Percentiles rank a stretch among this genome's conserved stretches.
phyloP scores from a whole-genome alignment of 2,113 vertebrate genomes.

The Anseranas semipalmata region DNA sequence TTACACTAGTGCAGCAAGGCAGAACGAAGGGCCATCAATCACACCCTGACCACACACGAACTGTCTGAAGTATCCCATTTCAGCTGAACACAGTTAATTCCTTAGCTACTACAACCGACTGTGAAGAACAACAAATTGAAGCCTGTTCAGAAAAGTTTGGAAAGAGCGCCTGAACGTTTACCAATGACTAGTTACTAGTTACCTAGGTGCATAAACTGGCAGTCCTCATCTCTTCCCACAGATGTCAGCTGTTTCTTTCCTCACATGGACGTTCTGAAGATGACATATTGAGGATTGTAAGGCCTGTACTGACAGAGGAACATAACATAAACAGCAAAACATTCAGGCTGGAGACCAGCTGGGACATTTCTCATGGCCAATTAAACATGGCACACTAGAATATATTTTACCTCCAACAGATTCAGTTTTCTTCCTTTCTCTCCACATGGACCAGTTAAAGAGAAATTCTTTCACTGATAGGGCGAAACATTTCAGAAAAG shows the following conservation, averaged over 20 bases:
- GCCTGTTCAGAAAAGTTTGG: neutral
- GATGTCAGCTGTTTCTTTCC: neutral
- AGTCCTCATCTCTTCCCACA: neutral
- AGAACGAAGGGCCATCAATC: neutral
- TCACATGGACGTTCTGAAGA: neutral
- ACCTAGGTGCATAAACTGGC: neutral
- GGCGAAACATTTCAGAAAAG: neutral
- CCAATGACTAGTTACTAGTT: neutral
- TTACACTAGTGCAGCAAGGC: neutral
- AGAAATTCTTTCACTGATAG: neutral
- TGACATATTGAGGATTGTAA: neutral
- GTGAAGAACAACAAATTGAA: neutral
- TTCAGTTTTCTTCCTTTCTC: neutral
- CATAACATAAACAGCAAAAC: neutral
- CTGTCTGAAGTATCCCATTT: neutral
- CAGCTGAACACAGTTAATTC: neutral
- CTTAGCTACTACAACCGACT: neutral
- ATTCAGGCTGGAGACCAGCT: neutral
- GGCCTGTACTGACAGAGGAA: neutral
- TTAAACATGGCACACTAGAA: neutral
- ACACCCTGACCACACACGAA: fast-evolving
- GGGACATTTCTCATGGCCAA: neutral
- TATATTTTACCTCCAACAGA: neutral
- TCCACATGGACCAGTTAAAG: neutral
- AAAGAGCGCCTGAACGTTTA: neutral